Base-by-base conservation (phyloP, 2,113 vertebrate species). In the Eubucco bourcierii region DNA sequence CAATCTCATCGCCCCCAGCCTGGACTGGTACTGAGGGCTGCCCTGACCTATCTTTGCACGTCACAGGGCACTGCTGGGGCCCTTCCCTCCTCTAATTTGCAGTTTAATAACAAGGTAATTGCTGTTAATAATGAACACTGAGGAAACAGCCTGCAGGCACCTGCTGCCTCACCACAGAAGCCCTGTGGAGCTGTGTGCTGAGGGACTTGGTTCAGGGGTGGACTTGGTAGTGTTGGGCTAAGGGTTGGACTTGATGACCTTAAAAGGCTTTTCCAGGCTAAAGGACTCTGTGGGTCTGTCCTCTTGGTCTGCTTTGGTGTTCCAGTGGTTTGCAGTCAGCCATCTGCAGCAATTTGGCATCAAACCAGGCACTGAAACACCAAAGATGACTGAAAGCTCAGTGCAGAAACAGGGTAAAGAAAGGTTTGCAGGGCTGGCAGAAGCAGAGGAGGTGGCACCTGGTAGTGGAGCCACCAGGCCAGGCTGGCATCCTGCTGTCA, bases 391-490 rank as follows among this genome's bases (percentile, higher is more conserved):
- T 19, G 61, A 39, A 29, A 9, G 5, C 72, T 66, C 71, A n/a
- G 58, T 2, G 25, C 60, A 20, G 44, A 29, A 44, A 29, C 23
- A 47, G 58, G 0, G 0, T 6, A 19, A 21, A 19, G 19, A 55
- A 11, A 46, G 15, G 10, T 8, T 7, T 41, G 41, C 16, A 41
- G 47, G 15, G 67, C 31, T 78, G 61, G 52, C 44, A 72, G 71
- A 64, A 19, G 12, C 70, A 47, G 70, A 17, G 0, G 0, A n/a
- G 78, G 63, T 10, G 63, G 44, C 23, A 56, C 6, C 5, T 1
- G 6, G 4, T 29, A 5, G 28, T 6, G 4, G 5, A 27, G 58
- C 18, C 52, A 33, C 17, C 55, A 0, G 20, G 7, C 11, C 31
- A 41, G 68, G 31, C 16, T 7, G 33, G 75, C 7, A 29, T 39